Conservation (phyloP, 1,140 invertebrate genomes). For the Monomorium pharaonis region DNA sequence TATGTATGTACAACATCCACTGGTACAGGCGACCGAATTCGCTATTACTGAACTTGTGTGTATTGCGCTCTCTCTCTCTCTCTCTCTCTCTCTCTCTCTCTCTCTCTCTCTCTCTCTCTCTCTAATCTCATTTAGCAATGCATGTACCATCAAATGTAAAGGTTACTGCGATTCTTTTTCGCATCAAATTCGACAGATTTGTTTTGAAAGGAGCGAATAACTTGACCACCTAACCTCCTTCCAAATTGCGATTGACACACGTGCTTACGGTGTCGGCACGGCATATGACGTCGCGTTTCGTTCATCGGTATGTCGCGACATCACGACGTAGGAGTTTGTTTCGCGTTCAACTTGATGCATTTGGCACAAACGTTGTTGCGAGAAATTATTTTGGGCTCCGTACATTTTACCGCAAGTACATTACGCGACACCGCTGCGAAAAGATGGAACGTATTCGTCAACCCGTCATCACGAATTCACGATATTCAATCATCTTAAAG, state of each 20-base stretch:
- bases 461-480: not conserved
- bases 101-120: too few species aligned
- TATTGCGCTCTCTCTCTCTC: too few species aligned
- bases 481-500: not conserved
- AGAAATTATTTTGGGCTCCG: slow-evolving; percentile 67
- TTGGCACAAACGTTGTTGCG: slow-evolving; percentile 60
- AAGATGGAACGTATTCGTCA: not conserved
- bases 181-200: not conserved
- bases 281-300: slow-evolving; percentile 8
- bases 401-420: slow-evolving; percentile 25
- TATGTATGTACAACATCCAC: too few species aligned
- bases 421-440: not conserved
- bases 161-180: not conserved
- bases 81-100: too few species aligned
- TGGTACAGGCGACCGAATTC: too few species aligned
- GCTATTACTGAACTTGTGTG: too few species aligned
- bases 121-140: not conserved
- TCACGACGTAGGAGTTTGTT: slow-evolving; percentile 24
- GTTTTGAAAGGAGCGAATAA: not conserved
- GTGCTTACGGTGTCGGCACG: not conserved
- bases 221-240: not conserved
- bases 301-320: slow-evolving; percentile 55
- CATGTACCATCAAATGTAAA: not conserved
- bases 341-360: too few species aligned
- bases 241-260: not conserved